phyloP scores from a whole-genome alignment of 2,888 invertebrate species.

The Polia nebulosa region DNA sequence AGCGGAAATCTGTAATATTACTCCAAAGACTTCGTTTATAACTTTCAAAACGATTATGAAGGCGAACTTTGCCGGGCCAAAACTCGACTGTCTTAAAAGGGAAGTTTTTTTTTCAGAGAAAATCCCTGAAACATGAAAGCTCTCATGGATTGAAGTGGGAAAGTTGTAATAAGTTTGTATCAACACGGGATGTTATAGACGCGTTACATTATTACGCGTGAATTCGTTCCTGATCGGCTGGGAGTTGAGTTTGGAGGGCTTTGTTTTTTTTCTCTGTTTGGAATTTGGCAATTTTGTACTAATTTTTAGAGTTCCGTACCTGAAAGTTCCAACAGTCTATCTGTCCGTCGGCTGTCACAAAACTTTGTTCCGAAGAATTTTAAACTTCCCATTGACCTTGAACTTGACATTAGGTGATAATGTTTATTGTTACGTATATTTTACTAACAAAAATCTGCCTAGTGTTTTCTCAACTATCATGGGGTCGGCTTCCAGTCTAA shows the following conservation, averaged over 20 bases:
- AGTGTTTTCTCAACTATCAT: no score
- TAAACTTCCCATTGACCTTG: no score
- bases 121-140: conserved; percentile 48
- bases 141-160: conserved; percentile 43
- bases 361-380: no score
- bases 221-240: conserved; percentile 29
- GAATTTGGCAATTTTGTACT: no score
- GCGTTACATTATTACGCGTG: conserved; percentile 39
- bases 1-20: conserved; percentile 47
- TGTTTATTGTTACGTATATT: no score
- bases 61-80: conserved; percentile 33
- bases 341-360: no score
- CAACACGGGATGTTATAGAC: conserved; percentile 47
- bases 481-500: no score
- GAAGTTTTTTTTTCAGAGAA: conserved; percentile 44
- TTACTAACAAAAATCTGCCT: no score
- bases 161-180: conserved; percentile 63
- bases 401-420: no score
- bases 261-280: conserved; percentile 11
- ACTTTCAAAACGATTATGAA: conserved; percentile 62
- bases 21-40: conserved; percentile 48
- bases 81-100: conserved; percentile 44
- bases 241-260: background rate
- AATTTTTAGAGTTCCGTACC: no score
- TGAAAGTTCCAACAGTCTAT: no score